Conservation (phyloP, 2,797 vertebrate genomes). For the Chelon labrosus region DNA sequence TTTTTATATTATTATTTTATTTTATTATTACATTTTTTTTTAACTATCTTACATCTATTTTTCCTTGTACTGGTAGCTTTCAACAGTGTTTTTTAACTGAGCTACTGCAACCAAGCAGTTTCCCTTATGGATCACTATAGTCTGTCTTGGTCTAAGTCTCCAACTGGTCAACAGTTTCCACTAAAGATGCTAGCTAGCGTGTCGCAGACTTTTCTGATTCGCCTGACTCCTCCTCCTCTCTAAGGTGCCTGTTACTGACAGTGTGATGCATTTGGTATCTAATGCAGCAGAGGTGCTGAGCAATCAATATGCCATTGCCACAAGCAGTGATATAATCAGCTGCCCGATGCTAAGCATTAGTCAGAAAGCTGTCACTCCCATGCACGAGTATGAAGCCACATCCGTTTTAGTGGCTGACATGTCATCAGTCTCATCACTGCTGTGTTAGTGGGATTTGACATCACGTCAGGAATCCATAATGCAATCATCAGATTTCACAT, state of each 20-base stretch:
- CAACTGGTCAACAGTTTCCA: too few relatives aligned
- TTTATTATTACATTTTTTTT: too few relatives aligned
- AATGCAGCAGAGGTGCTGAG: not conserved
- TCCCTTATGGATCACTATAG: too few relatives aligned
- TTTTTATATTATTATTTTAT: too few relatives aligned
- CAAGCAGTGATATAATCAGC: constrained; percentile 41
- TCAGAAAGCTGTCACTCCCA: constrained; percentile 55
- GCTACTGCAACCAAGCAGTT: too few relatives aligned
- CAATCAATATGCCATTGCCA: constrained; percentile 38
- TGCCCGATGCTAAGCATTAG: constrained; percentile 41
- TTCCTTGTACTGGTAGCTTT: too few relatives aligned
- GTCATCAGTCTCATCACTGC: not conserved
- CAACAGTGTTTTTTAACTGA: too few relatives aligned
- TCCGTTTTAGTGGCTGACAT: constrained; percentile 5
- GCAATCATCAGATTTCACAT: constrained; percentile 14
- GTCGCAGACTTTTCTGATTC: not conserved
- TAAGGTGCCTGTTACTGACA: not conserved
- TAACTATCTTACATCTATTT: too few relatives aligned
- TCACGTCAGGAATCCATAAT: constrained; percentile 21
- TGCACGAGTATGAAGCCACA: constrained; percentile 38
- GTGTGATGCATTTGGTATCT: not conserved
- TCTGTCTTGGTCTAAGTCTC: too few relatives aligned
- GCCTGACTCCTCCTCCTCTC: not conserved
- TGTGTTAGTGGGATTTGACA: constrained; percentile 27
- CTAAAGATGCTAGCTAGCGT: not conserved